phyloP scores from a whole-genome alignment of 2,113 vertebrate species.

The Nothoprocta pentlandii region DNA sequence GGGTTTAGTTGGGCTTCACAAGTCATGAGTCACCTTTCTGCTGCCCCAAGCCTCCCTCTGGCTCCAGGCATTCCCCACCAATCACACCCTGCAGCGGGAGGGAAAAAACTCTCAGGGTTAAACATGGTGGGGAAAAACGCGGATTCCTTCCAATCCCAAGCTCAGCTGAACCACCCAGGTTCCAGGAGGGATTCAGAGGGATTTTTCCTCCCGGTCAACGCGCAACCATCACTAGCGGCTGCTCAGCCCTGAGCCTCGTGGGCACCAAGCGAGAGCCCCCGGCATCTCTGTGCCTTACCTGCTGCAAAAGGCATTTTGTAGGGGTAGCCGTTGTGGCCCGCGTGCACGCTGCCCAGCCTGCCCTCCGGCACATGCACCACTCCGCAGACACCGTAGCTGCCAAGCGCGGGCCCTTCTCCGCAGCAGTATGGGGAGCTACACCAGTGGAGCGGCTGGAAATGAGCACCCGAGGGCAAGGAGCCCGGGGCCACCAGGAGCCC shows the following conservation, averaged over 20 bases:
- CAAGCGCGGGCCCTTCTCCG: constrained; percentile 84
- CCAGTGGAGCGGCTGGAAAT: constrained; percentile 87
- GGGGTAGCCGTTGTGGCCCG: constrained; percentile 84
- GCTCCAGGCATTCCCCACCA: background rate
- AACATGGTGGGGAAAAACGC: background rate
- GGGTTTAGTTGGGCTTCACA: background rate
- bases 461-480: constrained; percentile 84
- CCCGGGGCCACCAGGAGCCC: constrained; percentile 84
- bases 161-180: background rate
- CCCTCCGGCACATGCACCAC: constrained; percentile 83
- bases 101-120: background rate
- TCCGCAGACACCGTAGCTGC: constrained; percentile 85
- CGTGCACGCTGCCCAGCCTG: constrained; percentile 80
- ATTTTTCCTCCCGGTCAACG: background rate
- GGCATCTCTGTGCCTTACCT: constrained; percentile 78
- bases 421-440: constrained; percentile 88
- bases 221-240: background rate
- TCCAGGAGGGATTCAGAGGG: background rate
- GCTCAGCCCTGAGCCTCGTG: background rate
- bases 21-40: background rate
- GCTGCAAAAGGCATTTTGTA: constrained; percentile 89
- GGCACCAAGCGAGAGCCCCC: rapidly evolving
- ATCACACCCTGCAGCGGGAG: background rate
- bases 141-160: background rate
- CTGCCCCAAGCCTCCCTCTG: background rate